Conservation (phyloP, 1,140 invertebrate genomes). For the Antheraea pernyi region DNA sequence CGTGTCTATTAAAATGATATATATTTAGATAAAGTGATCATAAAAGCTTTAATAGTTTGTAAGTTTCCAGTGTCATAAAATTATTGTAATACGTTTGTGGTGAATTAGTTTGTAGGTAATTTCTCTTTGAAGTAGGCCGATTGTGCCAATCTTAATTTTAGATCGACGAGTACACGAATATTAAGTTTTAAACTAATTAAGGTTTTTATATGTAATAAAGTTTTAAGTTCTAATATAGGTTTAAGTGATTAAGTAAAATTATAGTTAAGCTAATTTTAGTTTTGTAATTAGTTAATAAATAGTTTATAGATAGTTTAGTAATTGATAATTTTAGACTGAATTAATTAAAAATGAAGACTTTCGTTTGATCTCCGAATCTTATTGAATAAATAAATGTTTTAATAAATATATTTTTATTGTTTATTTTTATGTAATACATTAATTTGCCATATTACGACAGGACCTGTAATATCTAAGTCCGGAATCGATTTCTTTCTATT, state of each 20-base stretch:
- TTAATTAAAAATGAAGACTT: conserved; percentile 69
- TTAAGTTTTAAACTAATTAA: conserved; percentile 21
- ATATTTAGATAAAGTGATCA: conserved; percentile 19
- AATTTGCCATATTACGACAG: no score
- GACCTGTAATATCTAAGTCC: no score
- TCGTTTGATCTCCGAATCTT: conserved; percentile 75
- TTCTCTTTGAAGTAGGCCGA: conserved; percentile 57
- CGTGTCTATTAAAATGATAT: conserved; percentile 9
- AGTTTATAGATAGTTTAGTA: conserved; percentile 7
- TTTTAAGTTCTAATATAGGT: conserved; percentile 16
- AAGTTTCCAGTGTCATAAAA: conserved; percentile 27
- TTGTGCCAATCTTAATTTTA: conserved; percentile 65
- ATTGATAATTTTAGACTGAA: conserved; percentile 49
- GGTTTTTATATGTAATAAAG: no score
- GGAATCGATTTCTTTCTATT: no score
- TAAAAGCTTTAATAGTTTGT: conserved; percentile 62
- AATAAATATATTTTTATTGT: conserved; percentile 19
- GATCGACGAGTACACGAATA: not conserved
- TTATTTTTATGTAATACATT: no score
- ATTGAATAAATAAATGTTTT: conserved; percentile 55
- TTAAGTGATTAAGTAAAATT: conserved; percentile 11
- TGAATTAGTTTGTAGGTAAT: not conserved
- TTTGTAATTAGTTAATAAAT: not conserved
- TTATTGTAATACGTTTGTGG: not conserved
- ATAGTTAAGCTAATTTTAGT: not conserved